Evolutionary conservation across 2,888 invertebrate species (phyloP), one percentile per base, ranked within the genome.

Genomic region (Lasioglossum villosulum): DNA sequence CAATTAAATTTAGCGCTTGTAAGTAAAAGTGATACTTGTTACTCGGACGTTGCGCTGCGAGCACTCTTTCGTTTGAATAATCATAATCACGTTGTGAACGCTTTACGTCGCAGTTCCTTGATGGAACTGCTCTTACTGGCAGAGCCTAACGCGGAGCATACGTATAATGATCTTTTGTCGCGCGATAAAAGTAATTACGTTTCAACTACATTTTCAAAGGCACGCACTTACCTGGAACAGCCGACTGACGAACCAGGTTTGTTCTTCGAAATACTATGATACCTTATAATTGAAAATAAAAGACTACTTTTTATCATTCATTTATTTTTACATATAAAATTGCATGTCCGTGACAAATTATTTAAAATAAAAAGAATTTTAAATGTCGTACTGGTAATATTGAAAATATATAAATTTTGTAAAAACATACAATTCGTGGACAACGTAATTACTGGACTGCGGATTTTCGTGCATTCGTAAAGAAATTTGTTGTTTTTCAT

Each of bases 41-140:
- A 99, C 93, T 97, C 97, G 63, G 99, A 99, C 94, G 95, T 96
- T 70, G 98, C 98, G 5, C 96, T 99, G 27, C 97, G 98, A 92
- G 98, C 98, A 12, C 97, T 99, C 78, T 99, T 99, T 94, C 97
- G 99, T 84, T 96, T 99, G 70, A 99, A 99, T 95, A 99, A 99
- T 95, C 98, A 98, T 89, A 97, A 99, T 95, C 99, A 99, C 93
- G 97, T 99, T 86, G 96, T 99, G n/a, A 99, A 98, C 96, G 98
- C 99, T 16, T 96, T 99, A 39, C 98, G 98, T 91, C 97, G 98
- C 90, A 98, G 98, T 84, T 97, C 97, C 34, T 95, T 99, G 5
- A 95, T 99, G 93, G 98, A 98, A 91, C 96, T 99, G 81, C 97
- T 99, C 75, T 96, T 96, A 86, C 95, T 98, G 84, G 97, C 98